A percentile compares a stretch with the other conserved stretches of the same genome.
Conservation (phyloP, 2,888 invertebrate species). For the Allophyes oxyacanthae region DNA sequence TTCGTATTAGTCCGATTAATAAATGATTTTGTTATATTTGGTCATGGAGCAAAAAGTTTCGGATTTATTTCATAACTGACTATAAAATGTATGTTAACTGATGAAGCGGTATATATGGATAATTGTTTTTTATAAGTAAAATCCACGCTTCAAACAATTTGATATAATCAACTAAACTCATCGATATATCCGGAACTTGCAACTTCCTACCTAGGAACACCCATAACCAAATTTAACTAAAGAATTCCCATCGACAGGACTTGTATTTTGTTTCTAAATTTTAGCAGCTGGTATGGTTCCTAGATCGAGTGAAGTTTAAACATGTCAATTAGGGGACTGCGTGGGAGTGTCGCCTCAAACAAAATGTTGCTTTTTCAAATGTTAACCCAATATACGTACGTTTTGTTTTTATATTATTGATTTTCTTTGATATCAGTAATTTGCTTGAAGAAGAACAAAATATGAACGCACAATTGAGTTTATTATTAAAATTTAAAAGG, state of each 20-base stretch:
- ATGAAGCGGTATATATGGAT: constrained; percentile 38
- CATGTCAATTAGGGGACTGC: constrained; percentile 89
- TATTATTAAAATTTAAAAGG: constrained; percentile 65
- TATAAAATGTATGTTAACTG: constrained; percentile 26
- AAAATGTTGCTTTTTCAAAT: constrained; percentile 61
- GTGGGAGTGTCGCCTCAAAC: constrained; percentile 85
- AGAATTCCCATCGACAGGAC: constrained; percentile 75
- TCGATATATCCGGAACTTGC: constrained; percentile 61
- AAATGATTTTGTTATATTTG: constrained; percentile 70
- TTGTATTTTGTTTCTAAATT: constrained; percentile 85
- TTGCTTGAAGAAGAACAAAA: constrained; percentile 73
- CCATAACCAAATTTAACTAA: constrained; percentile 73
- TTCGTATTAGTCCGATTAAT: constrained; percentile 71
- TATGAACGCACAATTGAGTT: constrained; percentile 87
- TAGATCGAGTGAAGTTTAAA: constrained; percentile 88
- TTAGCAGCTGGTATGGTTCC: constrained; percentile 89
- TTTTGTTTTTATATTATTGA: constrained; percentile 58
- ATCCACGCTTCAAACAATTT: constrained; percentile 39
- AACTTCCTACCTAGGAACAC: constrained; percentile 59
- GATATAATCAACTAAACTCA: constrained; percentile 51
- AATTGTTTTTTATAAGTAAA: constrained; percentile 43
- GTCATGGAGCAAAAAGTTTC: constrained; percentile 68
- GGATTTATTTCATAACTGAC: constrained; percentile 56
- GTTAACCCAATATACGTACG: constrained; percentile 67
- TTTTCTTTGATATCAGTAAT: constrained; percentile 61